Evolutionary conservation across 1,140 invertebrate genomes (phyloP), one percentile per base, ranked within the genome.

Genomic region (Cryptotermes secundus): DNA sequence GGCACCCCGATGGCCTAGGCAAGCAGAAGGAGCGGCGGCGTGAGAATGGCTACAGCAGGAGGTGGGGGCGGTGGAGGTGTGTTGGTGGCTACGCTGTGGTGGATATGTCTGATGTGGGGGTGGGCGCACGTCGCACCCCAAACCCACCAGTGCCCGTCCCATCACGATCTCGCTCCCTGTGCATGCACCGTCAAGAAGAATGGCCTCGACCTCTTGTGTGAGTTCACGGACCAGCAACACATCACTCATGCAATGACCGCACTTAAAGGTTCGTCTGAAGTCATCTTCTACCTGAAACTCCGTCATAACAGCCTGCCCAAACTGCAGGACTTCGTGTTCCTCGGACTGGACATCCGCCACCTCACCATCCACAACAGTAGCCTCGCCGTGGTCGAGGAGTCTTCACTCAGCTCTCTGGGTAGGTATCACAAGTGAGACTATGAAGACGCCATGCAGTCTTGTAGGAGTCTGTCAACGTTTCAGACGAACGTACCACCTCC

Each of bases 351-450:
- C 87, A 96, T 97, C 85, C 93, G 95, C 86, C 96, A 97, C 87
- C 91, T 97, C 19, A 96, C 96, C 38, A 96, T 97, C 31, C 95
- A 96, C 87, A 96, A 97, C 88, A 96, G 95, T 88, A 96, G 95
- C 87, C 90, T 97, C 85, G 95, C 95, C 10, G 94, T 96, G n/a
- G 94, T 97, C 80, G 96, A 97, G 88, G 95, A 96, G 88, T 93
- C 94, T 22, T 96, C 96, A 0, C 90, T 97, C 16, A 96, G 95
- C 88, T 96, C 96, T 34, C 93, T 96, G 87, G 95, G 95, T 96
- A 90, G 92, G 90, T 49, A 31, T 38, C 59, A 72, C 16, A 16
- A 49, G 45, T 19, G 45, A 38, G 4, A 38, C 4, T 38, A n/a
- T n/a, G n/a, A n/a, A n/a, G n/a, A n/a, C n/a, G n/a, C n/a, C n/a